Evolutionary conservation across 1,140 invertebrate species (phyloP), one percentile per base, ranked within the genome.

Genomic region (Cephus cinctus): DNA sequence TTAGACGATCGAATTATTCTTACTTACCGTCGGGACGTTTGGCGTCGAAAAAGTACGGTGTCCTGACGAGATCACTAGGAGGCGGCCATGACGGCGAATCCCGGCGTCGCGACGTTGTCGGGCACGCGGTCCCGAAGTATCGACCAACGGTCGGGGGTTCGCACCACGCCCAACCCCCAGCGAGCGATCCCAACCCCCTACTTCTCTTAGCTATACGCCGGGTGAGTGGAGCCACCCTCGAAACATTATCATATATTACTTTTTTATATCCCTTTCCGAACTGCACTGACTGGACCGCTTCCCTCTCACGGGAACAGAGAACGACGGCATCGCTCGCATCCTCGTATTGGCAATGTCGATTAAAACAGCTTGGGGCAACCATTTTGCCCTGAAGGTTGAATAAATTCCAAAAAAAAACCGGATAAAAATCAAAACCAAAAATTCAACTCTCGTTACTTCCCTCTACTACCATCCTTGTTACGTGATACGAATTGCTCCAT

Each of bases 91-190:
- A 60, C 59, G 60, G 57, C 56, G 61, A 63, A 75, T 75, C 70
- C 69, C 63, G 50, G 60, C 67, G 67, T 71, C 70, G 67, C 66
- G 68, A 69, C 67, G 69, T 60, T 51, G 66, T 65, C 58, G 63
- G 65, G 63, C 64, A 69, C 63, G 67, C 65, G 60, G 61, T 55
- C 61, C 63, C 66, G 51, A 66, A 73, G 66, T 77, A 77, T 77
- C 73, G 74, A 77, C 74, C 73, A 73, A 19, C 39, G 39, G 6
- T 48, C 50, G 18, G 39, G 23, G 41, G 42, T 35, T 25, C 30
- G 61, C 61, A 76, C 74, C 74, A 75, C 74, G 74, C 74, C 74
- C 74, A 75, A 73, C 69, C 71, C 69, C 59, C 57, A 41, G 50
- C 55, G 58, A 56, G 43, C 59, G 61, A 67, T 65, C 52, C 53